Base-by-base conservation (phyloP, 2,888 invertebrate species). In the Lasioglossum malachurum region DNA sequence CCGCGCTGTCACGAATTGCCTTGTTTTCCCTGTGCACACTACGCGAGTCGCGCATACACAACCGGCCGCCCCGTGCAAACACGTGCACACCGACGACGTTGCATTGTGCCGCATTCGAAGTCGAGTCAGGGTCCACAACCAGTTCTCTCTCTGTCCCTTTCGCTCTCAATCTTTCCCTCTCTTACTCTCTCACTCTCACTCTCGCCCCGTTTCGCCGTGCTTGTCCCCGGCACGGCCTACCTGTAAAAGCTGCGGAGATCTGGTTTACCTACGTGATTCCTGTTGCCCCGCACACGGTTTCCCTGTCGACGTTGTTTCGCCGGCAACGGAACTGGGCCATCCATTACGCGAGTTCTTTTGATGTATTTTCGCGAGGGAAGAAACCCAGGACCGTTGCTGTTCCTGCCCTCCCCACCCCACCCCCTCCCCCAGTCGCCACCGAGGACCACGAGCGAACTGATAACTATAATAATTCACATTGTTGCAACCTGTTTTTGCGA, bases 1-100 rank as follows among this genome's bases (percentile, higher is more conserved):
- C 27, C 64, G 82, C 78, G 76, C 88, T 87, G 88, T 90, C 91
- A 88, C 89, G 91, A 91, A 91, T 91, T 85, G 89, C 89, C 89
- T 87, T 91, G 88, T 88, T 89, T 89, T 88, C 88, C 80, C 44
- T 74, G 86, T 79, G 82, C 79, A 88, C 84, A 83, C 82, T 75
- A 41, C 75, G 84, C 83, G 64, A 41, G 46, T 49, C 81, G 73
- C 76, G 76, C 74, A 69, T 38, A 69, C 38, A 69, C 35, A n/a
- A 8, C 67, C 69, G 38, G 10, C 38, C 69, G 41, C 12, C 69
- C 35, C 69, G 69, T 69, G 46, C 78, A 82, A 84, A 76, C 86
- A 86, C 85, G 78, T 87, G 82, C 84, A 79, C 80, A 64, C 27
- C 81, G 60, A 69, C 78, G 79, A 69, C 78, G 79, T 73, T 46